Evolutionary conservation across 2,797 vertebrate genomes (phyloP).

Genomic region (Perodicticus potto): DNA sequence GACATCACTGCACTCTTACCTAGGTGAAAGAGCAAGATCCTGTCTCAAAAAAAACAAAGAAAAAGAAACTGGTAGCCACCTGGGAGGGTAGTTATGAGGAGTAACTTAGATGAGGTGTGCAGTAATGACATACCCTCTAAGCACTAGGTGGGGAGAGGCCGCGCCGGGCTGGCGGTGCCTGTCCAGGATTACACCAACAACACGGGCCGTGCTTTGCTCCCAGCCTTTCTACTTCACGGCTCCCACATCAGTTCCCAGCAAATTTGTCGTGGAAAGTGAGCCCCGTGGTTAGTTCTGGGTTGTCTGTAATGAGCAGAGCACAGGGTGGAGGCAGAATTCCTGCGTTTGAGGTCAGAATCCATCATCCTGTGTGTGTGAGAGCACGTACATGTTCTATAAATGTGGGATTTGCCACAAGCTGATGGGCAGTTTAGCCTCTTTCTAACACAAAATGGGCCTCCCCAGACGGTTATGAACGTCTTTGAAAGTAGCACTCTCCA

Average conservation of each 20-base stretch:
- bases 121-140: rapidly evolving
- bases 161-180: background rate
- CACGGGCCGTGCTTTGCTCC: background rate
- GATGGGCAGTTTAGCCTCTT: background rate
- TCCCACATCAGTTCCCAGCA: background rate
- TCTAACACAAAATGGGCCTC: background rate
- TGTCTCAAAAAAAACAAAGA: background rate
- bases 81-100: background rate
- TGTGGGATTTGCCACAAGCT: background rate
- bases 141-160: rapidly evolving
- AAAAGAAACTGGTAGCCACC: background rate
- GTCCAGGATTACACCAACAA: background rate
- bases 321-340: background rate
- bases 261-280: background rate
- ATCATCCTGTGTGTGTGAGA: background rate
- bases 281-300: background rate
- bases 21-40: background rate
- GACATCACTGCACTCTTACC: background rate
- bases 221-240: rapidly evolving
- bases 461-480: background rate
- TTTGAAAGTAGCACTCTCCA: background rate
- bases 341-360: background rate
- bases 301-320: background rate
- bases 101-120: rapidly evolving
- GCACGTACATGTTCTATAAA: rapidly evolving